These are phyloP conservation scores for Ceramica pisi DNA, from an alignment of 2,888 invertebrate genomes.

Conservation along the genomic window DNA sequence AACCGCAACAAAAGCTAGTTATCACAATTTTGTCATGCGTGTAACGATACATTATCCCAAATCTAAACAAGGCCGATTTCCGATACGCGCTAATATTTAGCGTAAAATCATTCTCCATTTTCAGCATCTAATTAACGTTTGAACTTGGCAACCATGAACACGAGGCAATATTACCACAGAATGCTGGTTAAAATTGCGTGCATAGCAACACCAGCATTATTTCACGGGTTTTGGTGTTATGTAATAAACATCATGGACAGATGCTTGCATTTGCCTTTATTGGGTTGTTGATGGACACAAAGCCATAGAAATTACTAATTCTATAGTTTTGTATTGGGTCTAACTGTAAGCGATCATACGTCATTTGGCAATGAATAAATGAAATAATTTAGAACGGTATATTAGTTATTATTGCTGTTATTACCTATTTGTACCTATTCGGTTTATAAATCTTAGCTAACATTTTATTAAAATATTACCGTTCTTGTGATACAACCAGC, in stretches of 20 bases:
- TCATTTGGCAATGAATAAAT: too few relatives aligned
- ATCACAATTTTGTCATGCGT: constrained; percentile 6
- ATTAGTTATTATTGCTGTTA: too few relatives aligned
- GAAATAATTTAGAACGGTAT: too few relatives aligned
- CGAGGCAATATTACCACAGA: constrained; percentile 18
- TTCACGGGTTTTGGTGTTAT: not conserved
- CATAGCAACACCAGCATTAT: constrained; percentile 3
- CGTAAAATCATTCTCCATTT: constrained; percentile 10
- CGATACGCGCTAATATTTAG: constrained; percentile 11
- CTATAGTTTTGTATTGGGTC: not conserved
- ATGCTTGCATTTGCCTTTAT: constrained; percentile 8
- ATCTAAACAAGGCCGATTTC: constrained; percentile 7
- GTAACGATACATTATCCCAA: not conserved
- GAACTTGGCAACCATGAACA: constrained; percentile 5
- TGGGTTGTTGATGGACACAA: not conserved
- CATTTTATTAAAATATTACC: too few relatives aligned
- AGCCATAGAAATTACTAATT: not conserved
- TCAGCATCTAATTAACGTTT: constrained; percentile 30
- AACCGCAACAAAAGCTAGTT: not conserved
- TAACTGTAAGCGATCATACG: too few relatives aligned
- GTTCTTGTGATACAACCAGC: too few relatives aligned
- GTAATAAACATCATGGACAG: constrained; percentile 10
- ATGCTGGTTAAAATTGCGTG: constrained; percentile 8
- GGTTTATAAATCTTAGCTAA: too few relatives aligned
- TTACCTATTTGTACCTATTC: too few relatives aligned